A percentile compares a stretch with the other conserved stretches of the same genome.
phyloP scores from a whole-genome alignment of 2,888 invertebrate genomes.

The Chaetoderma sp. region DNA sequence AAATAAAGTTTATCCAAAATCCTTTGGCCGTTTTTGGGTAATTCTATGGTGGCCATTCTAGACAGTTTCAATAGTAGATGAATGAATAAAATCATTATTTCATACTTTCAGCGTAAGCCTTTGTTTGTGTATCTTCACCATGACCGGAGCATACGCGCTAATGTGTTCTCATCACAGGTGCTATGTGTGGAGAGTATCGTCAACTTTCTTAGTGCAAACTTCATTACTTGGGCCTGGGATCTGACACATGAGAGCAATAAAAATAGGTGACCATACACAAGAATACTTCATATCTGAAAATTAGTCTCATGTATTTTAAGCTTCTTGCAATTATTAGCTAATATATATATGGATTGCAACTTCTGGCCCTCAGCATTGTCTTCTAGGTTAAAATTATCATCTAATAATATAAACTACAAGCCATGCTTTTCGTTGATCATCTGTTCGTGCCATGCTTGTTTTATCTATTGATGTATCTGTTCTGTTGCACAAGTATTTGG shows the following conservation, averaged over 20 bases:
- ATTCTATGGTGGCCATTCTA: too few species aligned
- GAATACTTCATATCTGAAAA: neutral
- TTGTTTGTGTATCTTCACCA: slow-evolving; percentile 96
- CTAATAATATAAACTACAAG: too few species aligned
- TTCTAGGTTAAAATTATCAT: slow-evolving; percentile 7
- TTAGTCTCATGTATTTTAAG: too few species aligned
- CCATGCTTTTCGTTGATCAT: too few species aligned
- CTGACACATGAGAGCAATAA: slow-evolving; percentile 89
- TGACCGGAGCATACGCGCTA: slow-evolving; percentile 92
- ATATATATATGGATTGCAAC: too few species aligned
- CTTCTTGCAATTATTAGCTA: too few species aligned
- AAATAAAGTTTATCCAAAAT: too few species aligned
- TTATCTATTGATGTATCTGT: too few species aligned
- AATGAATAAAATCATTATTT: slow-evolving; percentile 14
- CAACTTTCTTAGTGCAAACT: slow-evolving; percentile 89
- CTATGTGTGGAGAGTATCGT: slow-evolving; percentile 92
- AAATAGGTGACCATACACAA: slow-evolving; percentile 74
- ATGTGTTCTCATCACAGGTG: slow-evolving; percentile 96
- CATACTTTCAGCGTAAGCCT: slow-evolving; percentile 82
- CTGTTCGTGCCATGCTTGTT: too few species aligned
- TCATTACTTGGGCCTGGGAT: slow-evolving; percentile 97
- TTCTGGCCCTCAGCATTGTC: too few species aligned
- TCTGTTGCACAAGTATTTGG: too few species aligned
- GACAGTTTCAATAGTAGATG: neutral
- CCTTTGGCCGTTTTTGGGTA: too few species aligned